Base-by-base conservation (phyloP, 2,797 vertebrate genomes). In the Cossypha caffra region DNA sequence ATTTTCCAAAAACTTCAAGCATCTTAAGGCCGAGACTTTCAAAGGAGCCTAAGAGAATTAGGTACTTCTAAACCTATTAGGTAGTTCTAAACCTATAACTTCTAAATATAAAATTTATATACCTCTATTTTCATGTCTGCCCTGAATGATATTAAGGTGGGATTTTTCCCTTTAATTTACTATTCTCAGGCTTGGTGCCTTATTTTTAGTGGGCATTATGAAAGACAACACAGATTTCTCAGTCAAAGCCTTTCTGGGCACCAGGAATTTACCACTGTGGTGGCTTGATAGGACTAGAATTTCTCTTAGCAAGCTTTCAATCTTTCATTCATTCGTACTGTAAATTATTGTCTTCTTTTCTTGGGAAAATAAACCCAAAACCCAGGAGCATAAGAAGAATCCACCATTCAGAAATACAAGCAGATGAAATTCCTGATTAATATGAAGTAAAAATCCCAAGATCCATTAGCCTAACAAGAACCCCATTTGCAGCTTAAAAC, bases 401-500 rank as follows among this genome's bases (percentile, higher is more conserved):
- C 13, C 26, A 63, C 42, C 68, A 62, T 77, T 94, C 66, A 90
- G 77, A 92, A 94, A 51, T 26, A 62, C 20, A 83, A 67, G 81
- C 79, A 85, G 66, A 90, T 37, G 4, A 93, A 94, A 78, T 14
- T 72, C 66, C 69, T 95, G 82, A 94, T 95, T 92, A 94, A 90
- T 37, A 38, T 15, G 35, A 95, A 68, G 47, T 86, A 84, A 94
- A 91, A 86, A 88, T 90, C 76, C 92, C 78, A 91, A 72, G 79
- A 93, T 52, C 87, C 55, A 93, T 95, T 93, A 96, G 62, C 82
- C 61, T 91, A 97, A 96, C 83, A 91, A 95, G 91, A 91, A 93
- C 54, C 31, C 90, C 54, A 95, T 91, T 91, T 94, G 68, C 85
- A 86, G 69, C 67, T 95, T 62, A 42, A 79, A 93, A 92, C 10